phyloP scores from a whole-genome alignment of 2,797 vertebrate species.

The Lepilemur septentrionalis region DNA sequence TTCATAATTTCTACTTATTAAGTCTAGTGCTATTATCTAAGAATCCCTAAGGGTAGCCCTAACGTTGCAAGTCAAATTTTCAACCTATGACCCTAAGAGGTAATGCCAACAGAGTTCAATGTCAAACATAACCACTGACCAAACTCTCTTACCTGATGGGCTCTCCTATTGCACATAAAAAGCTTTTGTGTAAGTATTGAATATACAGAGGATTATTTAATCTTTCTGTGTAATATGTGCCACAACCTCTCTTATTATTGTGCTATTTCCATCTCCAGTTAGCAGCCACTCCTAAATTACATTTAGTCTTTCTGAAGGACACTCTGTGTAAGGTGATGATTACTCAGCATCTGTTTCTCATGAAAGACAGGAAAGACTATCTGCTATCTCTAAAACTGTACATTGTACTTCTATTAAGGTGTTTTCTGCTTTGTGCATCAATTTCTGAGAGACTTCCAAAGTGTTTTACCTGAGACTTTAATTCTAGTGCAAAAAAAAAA shows the following conservation, averaged over 20 bases:
- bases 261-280: not conserved
- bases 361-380: not conserved
- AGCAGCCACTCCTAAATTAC: not conserved
- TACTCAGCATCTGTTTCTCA: constrained; percentile 15
- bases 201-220: not conserved
- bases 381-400: not conserved
- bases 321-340: not conserved
- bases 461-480: not conserved
- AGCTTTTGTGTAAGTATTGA: not conserved
- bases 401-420: not conserved
- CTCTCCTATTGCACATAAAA: not conserved
- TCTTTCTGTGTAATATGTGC: not conserved
- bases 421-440: not conserved
- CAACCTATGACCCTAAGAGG: not conserved
- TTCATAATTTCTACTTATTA: constrained; percentile 4
- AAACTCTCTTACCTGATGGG: not conserved
- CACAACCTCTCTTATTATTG: not conserved
- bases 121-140: not conserved
- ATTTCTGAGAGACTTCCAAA: not conserved
- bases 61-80: not conserved
- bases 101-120: not conserved
- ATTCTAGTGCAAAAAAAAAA: not conserved
- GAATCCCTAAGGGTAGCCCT: not conserved
- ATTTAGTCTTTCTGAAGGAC: constrained; percentile 18
- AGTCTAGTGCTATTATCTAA: not conserved